phyloP scores from a whole-genome alignment of 2,888 invertebrate species.

The Lasius fuliginosus region DNA sequence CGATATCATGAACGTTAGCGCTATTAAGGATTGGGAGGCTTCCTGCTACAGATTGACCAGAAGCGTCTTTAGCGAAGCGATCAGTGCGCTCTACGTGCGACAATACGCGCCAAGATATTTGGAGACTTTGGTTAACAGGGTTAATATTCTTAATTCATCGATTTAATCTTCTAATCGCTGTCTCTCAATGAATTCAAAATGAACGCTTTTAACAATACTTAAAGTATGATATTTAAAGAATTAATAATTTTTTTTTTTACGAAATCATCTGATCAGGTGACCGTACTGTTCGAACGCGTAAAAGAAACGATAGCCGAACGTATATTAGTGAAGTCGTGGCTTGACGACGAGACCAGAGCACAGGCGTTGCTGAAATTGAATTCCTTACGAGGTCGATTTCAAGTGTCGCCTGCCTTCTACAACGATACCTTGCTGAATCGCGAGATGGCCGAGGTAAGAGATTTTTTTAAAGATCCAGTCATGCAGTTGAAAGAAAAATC shows the following conservation, averaged over 20 bases:
- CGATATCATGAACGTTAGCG: slow-evolving; percentile 86
- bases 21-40: slow-evolving; percentile 82
- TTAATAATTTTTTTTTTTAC: not conserved
- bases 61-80: slow-evolving; percentile 84
- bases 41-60: slow-evolving; percentile 85
- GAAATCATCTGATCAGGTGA: slow-evolving; percentile 75
- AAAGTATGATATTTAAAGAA: not conserved
- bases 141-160: slow-evolving; percentile 75
- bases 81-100: slow-evolving; percentile 86
- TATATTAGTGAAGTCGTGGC: slow-evolving; percentile 85
- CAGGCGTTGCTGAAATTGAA: slow-evolving; percentile 85
- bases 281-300: slow-evolving; percentile 85
- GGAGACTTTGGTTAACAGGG: slow-evolving; percentile 84
- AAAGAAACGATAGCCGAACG: slow-evolving; percentile 85
- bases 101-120: slow-evolving; percentile 86
- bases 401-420: slow-evolving; percentile 85
- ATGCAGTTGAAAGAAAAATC: not conserved
- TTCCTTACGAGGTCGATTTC: slow-evolving; percentile 85
- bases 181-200: not conserved
- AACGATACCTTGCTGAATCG: slow-evolving; percentile 81
- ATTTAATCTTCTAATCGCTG: not conserved
- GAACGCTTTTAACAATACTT: not conserved
- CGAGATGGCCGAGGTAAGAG: slow-evolving; percentile 82
- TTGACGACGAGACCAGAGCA: slow-evolving; percentile 85
- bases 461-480: not conserved